These are phyloP conservation scores for Euwallacea fornicatus DNA, from an alignment of 1,140 invertebrate genomes.

Conservation along the genomic window DNA sequence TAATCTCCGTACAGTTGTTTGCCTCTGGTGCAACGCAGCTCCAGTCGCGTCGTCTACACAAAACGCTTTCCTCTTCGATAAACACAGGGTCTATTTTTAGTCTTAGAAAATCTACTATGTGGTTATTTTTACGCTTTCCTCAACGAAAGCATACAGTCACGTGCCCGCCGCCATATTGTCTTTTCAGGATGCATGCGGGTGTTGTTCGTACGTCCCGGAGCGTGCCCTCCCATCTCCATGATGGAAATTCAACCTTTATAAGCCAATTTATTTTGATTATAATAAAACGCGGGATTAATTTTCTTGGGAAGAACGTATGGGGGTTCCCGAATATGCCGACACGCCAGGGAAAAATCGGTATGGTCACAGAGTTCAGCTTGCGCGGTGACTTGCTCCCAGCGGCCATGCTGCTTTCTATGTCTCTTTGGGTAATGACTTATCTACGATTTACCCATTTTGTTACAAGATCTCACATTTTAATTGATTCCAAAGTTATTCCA, in stretches of 20 bases:
- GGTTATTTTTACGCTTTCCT: slow-evolving; percentile 12
- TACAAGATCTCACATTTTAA: not conserved
- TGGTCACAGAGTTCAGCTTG: not conserved
- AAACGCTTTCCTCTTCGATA: slow-evolving; percentile 6
- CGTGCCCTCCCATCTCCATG: not conserved
- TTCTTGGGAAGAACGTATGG: too few species aligned
- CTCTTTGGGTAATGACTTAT: not conserved
- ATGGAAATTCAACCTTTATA: not conserved
- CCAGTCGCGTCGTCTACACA: slow-evolving; percentile 1
- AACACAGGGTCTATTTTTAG: slow-evolving; percentile 13
- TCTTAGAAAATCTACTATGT: not conserved
- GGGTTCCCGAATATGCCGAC: not conserved
- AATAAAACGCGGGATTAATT: not conserved
- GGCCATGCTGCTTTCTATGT: not conserved
- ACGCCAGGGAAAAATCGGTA: not conserved
- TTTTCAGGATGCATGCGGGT: not conserved
- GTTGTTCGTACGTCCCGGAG: not conserved
- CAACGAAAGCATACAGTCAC: not conserved
- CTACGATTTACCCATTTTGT: not conserved
- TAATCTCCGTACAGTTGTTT: not conserved
- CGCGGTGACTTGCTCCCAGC: not conserved
- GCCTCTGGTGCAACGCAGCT: slow-evolving; percentile 8
- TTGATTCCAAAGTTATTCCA: not conserved
- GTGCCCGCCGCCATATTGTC: not conserved
- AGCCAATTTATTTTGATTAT: not conserved